Conservation (phyloP, 2,888 invertebrate species). For the Blastobasis lacticolella region DNA sequence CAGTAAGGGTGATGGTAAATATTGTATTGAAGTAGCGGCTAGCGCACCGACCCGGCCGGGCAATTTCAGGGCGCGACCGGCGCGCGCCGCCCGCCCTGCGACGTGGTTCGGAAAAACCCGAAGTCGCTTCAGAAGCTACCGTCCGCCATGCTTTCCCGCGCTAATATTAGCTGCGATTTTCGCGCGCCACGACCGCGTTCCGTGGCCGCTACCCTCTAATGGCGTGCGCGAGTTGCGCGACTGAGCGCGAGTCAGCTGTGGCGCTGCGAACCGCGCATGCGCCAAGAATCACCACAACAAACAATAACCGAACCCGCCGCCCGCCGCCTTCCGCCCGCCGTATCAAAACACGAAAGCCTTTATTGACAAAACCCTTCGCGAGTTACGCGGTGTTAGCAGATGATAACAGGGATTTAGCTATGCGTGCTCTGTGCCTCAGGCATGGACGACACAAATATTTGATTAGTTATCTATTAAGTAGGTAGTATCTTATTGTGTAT, state of each 20-base stretch:
- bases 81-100: constrained; percentile 69
- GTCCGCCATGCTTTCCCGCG: constrained; percentile 25
- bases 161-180: constrained; percentile 49
- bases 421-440: too few species aligned
- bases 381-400: too few species aligned
- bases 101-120: constrained; percentile 41
- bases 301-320: constrained; percentile 23
- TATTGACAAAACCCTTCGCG: constrained; percentile 41
- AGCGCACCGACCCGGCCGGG: constrained; percentile 17
- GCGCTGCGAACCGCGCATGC: constrained; percentile 39
- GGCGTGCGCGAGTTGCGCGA: constrained; percentile 31
- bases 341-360: too few species aligned
- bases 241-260: constrained; percentile 17
- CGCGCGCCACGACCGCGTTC: constrained; percentile 30
- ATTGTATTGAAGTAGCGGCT: constrained; percentile 29
- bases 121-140: constrained; percentile 16
- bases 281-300: constrained; percentile 35
- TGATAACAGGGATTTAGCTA: too few species aligned
- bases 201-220: constrained; percentile 27
- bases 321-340: too few species aligned
- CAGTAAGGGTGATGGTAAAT: constrained; percentile 23
- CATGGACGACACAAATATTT: too few species aligned
- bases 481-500: too few species aligned
- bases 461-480: too few species aligned
- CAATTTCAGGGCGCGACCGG: constrained; percentile 19